Percentiles rank a stretch among this genome's conserved stretches.
Evolutionary conservation across 2,888 invertebrate genomes (phyloP).

Genomic region (Hartigia nigra): DNA sequence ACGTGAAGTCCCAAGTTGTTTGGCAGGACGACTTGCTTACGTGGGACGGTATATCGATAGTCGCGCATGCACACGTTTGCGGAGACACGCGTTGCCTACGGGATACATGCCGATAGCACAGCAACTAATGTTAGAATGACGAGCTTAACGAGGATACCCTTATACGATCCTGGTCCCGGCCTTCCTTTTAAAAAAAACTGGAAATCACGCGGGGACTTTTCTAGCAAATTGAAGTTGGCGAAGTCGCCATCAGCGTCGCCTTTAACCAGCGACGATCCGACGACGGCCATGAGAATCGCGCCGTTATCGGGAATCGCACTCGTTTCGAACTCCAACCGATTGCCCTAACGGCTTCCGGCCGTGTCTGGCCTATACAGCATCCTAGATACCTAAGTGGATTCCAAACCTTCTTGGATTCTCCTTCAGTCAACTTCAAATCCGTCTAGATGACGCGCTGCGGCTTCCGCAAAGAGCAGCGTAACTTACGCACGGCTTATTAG

Average conservation of each 20-base stretch:
- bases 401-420: neutral
- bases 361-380: neutral
- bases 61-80: constrained; percentile 26
- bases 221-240: neutral
- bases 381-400: neutral
- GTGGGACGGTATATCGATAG: constrained; percentile 50
- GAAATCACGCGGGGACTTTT: neutral
- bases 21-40: constrained; percentile 49
- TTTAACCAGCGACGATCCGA: neutral
- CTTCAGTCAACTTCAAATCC: neutral
- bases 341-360: neutral
- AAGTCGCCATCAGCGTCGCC: neutral
- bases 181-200: neutral
- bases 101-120: constrained; percentile 20
- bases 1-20: constrained; percentile 48
- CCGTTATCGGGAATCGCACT: neutral
- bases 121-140: constrained; percentile 17
- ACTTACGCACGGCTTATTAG: neutral
- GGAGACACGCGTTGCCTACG: constrained; percentile 20
- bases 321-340: neutral
- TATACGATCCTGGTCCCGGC: constrained; percentile 7
- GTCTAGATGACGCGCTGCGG: neutral
- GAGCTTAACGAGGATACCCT: constrained; percentile 23
- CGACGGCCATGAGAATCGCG: neutral
- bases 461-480: neutral